Conservation (phyloP, 2,113 vertebrate genomes). For the Passer domesticus region DNA sequence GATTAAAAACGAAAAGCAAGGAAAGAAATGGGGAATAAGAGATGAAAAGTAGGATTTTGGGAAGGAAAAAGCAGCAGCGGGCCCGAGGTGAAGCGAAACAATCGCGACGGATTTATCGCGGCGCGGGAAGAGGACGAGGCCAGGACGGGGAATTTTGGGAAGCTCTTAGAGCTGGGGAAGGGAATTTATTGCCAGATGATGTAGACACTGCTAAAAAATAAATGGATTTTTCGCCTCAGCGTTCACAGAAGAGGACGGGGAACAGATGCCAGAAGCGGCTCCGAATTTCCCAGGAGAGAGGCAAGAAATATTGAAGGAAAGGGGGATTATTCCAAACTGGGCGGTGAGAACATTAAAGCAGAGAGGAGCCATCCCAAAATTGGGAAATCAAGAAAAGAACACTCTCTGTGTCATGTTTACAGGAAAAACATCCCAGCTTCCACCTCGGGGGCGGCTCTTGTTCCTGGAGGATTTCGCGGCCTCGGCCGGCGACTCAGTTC, state of each 20-base stretch:
- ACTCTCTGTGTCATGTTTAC: rapidly evolving
- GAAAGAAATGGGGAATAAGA: not conserved
- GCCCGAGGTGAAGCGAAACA: not conserved
- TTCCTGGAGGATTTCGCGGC: rapidly evolving
- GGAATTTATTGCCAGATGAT: slow-evolving; percentile 63
- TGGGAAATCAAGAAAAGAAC: not conserved
- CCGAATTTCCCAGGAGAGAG: slow-evolving; percentile 68
- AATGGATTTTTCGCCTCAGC: slow-evolving; percentile 68
- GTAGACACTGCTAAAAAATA: slow-evolving; percentile 68
- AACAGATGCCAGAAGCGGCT: slow-evolving; percentile 64
- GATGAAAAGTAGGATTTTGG: not conserved
- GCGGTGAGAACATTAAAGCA: slow-evolving; percentile 21
- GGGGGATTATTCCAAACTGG: slow-evolving; percentile 32
- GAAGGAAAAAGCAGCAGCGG: not conserved
- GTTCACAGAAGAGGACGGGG: slow-evolving; percentile 65
- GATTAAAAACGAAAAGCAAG: not conserved
- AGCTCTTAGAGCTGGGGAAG: not conserved
- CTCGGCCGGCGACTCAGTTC: rapidly evolving
- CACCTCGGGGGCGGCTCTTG: not conserved
- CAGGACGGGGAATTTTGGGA: slow-evolving; percentile 28
- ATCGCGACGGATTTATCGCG: not conserved
- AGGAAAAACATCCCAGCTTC: not conserved
- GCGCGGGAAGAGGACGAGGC: not conserved
- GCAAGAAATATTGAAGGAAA: slow-evolving; percentile 56
- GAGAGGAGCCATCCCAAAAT: not conserved